Evolutionary conservation across 2,888 invertebrate genomes (phyloP).

Genomic region (Biston stratarius): DNA sequence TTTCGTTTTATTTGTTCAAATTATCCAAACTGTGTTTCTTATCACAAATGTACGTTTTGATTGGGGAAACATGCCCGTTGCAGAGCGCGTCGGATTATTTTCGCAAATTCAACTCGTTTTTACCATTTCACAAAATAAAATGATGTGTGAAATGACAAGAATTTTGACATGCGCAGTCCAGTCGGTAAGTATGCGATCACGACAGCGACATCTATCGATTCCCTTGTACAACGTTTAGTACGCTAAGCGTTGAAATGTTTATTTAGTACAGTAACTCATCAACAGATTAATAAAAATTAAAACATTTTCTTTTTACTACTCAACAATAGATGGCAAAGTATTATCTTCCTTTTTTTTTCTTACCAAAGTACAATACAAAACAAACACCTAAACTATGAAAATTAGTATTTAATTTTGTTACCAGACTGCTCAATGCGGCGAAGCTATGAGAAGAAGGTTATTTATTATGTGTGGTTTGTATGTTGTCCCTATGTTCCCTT

Average conservation of each 20-base stretch:
- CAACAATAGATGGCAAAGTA: constrained; percentile 18
- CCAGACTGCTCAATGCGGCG: neutral
- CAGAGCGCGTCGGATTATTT: constrained; percentile 67
- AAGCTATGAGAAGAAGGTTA: too few relatives aligned
- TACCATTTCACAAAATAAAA: constrained; percentile 79
- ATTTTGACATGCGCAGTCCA: constrained; percentile 82
- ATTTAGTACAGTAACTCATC: constrained; percentile 42
- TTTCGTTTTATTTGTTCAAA: constrained; percentile 53
- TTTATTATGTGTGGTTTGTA: too few relatives aligned
- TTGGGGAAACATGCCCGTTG: constrained; percentile 66
- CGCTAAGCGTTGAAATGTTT: neutral
- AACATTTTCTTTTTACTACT: neutral
- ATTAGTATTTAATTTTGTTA: neutral
- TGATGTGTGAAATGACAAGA: constrained; percentile 76
- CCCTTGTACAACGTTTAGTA: neutral
- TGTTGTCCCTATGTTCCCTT: too few relatives aligned
- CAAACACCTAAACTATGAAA: too few relatives aligned
- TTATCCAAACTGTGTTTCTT: constrained; percentile 54
- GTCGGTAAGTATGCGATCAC: constrained; percentile 50
- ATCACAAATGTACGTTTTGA: constrained; percentile 63
- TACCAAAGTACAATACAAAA: too few relatives aligned
- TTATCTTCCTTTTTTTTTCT: too few relatives aligned
- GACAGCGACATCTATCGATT: constrained; percentile 58
- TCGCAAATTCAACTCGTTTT: constrained; percentile 75
- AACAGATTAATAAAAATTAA: constrained; percentile 51